A percentile compares a stretch with the other conserved stretches of the same genome.
phyloP scores from a whole-genome alignment of 2,888 invertebrate species.

The Pinctada fucata region DNA sequence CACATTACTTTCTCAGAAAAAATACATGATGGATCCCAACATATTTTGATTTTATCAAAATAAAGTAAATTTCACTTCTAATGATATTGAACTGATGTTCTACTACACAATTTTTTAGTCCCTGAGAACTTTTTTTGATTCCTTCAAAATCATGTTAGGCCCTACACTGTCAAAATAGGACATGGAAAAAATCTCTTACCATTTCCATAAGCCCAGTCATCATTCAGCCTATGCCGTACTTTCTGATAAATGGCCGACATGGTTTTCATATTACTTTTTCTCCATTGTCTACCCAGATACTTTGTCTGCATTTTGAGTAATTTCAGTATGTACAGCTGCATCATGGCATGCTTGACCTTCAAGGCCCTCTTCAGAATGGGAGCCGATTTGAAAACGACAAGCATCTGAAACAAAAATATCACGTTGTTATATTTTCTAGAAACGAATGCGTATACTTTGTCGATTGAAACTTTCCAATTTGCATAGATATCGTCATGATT shows the following conservation, averaged over 20 bases:
- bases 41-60: no score
- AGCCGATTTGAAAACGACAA: slow-evolving; percentile 99
- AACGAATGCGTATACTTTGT: no score
- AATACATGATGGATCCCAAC: no score
- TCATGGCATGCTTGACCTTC: slow-evolving; percentile 90
- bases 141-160: no score
- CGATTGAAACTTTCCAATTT: no score
- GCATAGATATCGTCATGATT: neutral
- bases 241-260: slow-evolving; percentile 99
- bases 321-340: slow-evolving; percentile 98
- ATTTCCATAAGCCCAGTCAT: slow-evolving; percentile 99
- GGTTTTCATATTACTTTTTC: slow-evolving; percentile 99
- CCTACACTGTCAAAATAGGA: no score
- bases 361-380: slow-evolving; percentile 97
- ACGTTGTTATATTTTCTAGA: no score
- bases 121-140: no score
- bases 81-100: no score
- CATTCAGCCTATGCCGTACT: slow-evolving; percentile 93
- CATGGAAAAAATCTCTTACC: slow-evolving; percentile 78
- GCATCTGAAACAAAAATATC: slow-evolving; percentile 82
- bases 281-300: slow-evolving; percentile 98
- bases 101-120: no score
- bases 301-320: slow-evolving; percentile 99
- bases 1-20: no score
- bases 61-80: no score